A percentile compares a stretch with the other conserved stretches of the same genome.
These are phyloP conservation scores for Fistularia commersonii DNA, from an alignment of 2,797 vertebrate species.

Conservation along the genomic window DNA sequence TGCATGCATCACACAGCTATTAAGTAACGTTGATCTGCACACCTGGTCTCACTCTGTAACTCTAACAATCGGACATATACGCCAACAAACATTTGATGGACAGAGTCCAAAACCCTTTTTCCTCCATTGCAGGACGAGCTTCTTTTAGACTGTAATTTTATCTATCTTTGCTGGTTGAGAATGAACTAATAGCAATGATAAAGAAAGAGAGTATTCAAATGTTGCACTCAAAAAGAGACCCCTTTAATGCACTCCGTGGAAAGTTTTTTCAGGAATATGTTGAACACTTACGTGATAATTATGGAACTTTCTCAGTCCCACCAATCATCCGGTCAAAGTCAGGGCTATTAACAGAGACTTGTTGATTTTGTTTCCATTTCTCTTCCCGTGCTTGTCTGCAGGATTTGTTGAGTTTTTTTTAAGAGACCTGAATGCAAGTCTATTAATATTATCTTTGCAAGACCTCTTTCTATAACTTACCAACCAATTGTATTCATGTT, in stretches of 20 bases:
- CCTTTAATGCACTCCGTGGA: no score
- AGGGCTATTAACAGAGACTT: conserved; percentile 19
- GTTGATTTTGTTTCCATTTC: conserved; percentile 31
- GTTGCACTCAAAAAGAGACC: no score
- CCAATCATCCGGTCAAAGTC: conserved; percentile 7
- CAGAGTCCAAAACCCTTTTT: conserved; percentile 27
- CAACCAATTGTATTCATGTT: conserved; percentile 25
- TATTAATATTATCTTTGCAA: conserved; percentile 40
- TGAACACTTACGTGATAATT: conserved; percentile 2
- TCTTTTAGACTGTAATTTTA: conserved; percentile 8
- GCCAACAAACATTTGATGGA: conserved; percentile 32
- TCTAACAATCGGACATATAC: conserved; percentile 46
- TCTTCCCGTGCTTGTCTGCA: conserved; percentile 36
- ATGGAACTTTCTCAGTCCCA: conserved; percentile 23
- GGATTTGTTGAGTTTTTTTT: conserved; percentile 42
- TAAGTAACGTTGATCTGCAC: conserved; percentile 68
- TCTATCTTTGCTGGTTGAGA: no score
- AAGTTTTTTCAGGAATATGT: no score
- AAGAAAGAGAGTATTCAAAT: no score
- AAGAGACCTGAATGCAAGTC: conserved; percentile 41
- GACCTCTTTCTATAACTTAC: conserved; percentile 34
- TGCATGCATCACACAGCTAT: conserved; percentile 56
- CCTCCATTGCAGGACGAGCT: conserved; percentile 23
- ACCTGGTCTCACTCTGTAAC: conserved; percentile 68
- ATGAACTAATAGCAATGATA: no score